Conservation (phyloP, 2,888 invertebrate genomes). For the Drosophila mimetica region DNA sequence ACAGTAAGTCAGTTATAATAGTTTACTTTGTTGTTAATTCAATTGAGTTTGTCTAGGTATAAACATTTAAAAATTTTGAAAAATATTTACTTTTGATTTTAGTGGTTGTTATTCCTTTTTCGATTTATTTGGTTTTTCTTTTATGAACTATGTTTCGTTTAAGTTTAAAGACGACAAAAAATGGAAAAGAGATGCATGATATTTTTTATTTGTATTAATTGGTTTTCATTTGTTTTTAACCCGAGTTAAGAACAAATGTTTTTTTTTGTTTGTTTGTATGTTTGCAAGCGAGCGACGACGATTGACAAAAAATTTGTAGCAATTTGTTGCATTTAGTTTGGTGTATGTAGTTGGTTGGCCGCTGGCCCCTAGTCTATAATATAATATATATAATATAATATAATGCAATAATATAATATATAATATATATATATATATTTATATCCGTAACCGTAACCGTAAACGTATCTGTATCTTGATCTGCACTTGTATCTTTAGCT, state of each 20-base stretch:
- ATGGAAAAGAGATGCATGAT: slow-evolving; percentile 59
- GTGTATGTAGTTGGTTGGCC: slow-evolving; percentile 74
- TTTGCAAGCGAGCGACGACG: slow-evolving; percentile 41
- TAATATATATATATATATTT: slow-evolving; percentile 50
- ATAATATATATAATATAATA: slow-evolving; percentile 23
- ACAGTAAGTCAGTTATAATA: slow-evolving; percentile 42
- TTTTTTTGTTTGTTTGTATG: slow-evolving; percentile 10
- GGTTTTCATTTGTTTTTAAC: slow-evolving; percentile 27
- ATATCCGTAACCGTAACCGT: slow-evolving; percentile 45
- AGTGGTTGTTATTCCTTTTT: slow-evolving; percentile 15
- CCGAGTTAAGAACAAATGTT: slow-evolving; percentile 52
- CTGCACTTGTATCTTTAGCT: slow-evolving; percentile 17
- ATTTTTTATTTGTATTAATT: slow-evolving; percentile 17
- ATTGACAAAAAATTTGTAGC: slow-evolving; percentile 70
- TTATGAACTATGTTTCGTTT: slow-evolving; percentile 19
- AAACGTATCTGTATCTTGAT: slow-evolving; percentile 26
- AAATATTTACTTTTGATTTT: slow-evolving; percentile 70
- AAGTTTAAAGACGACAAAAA: slow-evolving; percentile 59
- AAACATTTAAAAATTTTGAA: slow-evolving; percentile 73
- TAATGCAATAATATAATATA: slow-evolving; percentile 29
- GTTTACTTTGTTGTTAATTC: slow-evolving; percentile 38
- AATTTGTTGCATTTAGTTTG: slow-evolving; percentile 77
- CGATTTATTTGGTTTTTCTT: slow-evolving; percentile 6
- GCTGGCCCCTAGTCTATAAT: slow-evolving; percentile 61
- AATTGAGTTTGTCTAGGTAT: slow-evolving; percentile 61